Base-by-base conservation (phyloP, 2,113 vertebrate species). In the Ammospiza caudacuta region DNA sequence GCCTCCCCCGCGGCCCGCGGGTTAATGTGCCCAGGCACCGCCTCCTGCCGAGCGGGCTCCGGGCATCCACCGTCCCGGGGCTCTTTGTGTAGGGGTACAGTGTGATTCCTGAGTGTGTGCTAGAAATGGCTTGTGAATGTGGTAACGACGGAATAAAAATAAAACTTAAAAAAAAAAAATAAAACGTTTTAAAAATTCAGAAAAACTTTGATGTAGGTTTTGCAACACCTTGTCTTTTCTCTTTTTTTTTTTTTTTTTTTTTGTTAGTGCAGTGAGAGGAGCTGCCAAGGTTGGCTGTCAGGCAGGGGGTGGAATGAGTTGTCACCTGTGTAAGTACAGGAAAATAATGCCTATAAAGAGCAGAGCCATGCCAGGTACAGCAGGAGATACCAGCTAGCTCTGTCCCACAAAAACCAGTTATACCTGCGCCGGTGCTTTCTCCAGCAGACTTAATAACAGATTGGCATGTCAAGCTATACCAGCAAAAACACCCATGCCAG, bases 41-140 rank as follows among this genome's bases (percentile, higher is more conserved):
- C 3, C 58, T 18, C 4, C 35, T 4, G 63, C 44, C 10, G 7
- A 1, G 4, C 17, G 33, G 69, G 51, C 15, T 39, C 3, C 4
- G 18, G 27, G 0, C 61, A 0, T 1, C 47, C 39, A 0, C 46
- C 23, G 27, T 10, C 16, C 0, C 3, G 27, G 16, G 6, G 29
- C 20, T 5, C 41, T 52, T 7, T 12, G 25, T 41, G 3, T 12
- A 0, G 13, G 54, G 12, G 11, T 18, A 3, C 55, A 0, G 46
- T 0, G 70, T 2, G 28, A 12, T n/a, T 63, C 7, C 43, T 2
- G 24, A 31, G 14, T 0, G 49, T 12, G 55, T 17, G 7, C 29
- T 12, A 2, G 2, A 9, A 22, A 11, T 6, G 59, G 8, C 18
- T 1, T 33, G 1, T 9, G 4, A 37, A 6, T 14, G 12, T 17